phyloP scores from a whole-genome alignment of 2,113 vertebrate genomes.

The Helogale parvula region DNA sequence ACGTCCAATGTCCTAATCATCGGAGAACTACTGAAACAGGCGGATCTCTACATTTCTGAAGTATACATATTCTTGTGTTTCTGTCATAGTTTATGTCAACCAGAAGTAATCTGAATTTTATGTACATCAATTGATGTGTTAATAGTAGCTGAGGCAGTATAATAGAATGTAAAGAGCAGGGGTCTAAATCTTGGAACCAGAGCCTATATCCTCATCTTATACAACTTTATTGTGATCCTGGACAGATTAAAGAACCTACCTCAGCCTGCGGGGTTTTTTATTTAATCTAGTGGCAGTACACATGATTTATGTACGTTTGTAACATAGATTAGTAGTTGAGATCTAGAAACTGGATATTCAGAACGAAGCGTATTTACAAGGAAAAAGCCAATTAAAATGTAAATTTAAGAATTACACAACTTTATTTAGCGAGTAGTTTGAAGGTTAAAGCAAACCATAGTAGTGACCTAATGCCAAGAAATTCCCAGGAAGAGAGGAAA shows the following conservation, averaged over 20 bases:
- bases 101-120: background rate
- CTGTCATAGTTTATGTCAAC: background rate
- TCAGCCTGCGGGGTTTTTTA: background rate
- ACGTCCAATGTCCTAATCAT: slow-evolving; percentile 99
- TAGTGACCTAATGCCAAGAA: background rate
- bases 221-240: background rate
- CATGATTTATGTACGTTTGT: background rate
- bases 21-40: slow-evolving; percentile 97
- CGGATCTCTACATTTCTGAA: slow-evolving; percentile 97
- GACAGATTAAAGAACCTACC: background rate
- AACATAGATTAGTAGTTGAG: background rate
- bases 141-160: background rate
- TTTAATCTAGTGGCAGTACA: background rate
- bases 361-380: background rate
- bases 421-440: background rate
- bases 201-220: background rate
- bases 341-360: background rate
- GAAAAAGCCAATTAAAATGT: background rate
- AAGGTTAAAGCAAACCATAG: background rate
- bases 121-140: background rate
- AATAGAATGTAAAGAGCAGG: background rate
- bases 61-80: slow-evolving; percentile 76
- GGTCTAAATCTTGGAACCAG: background rate
- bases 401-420: background rate
- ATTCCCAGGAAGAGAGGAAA: background rate